phyloP scores from a whole-genome alignment of 1,140 invertebrate species.

The Probaryconus sp. region DNA sequence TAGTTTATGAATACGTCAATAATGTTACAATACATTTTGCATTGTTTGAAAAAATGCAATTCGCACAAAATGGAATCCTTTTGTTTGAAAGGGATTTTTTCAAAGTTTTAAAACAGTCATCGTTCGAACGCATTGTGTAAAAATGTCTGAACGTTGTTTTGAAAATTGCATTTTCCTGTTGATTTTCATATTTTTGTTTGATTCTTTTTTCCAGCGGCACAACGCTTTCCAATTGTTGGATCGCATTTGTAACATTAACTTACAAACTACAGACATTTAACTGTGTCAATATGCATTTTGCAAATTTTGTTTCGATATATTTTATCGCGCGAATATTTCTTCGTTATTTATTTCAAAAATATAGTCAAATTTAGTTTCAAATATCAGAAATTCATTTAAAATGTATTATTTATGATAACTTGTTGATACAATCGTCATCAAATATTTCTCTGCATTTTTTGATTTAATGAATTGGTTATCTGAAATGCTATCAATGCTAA shows the following conservation, averaged over 20 bases:
- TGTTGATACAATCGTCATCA: constrained; percentile 39
- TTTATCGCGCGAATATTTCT: constrained; percentile 39
- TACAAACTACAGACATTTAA: constrained; percentile 45
- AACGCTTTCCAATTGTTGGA: constrained; percentile 35
- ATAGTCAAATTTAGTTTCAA: constrained; percentile 55
- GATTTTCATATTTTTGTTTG: constrained; percentile 35
- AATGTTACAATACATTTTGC: too few relatives aligned
- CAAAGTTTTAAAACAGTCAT: too few relatives aligned
- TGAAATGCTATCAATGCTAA: constrained; percentile 32
- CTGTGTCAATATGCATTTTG: constrained; percentile 52
- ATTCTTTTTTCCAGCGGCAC: constrained; percentile 35
- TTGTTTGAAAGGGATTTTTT: too few relatives aligned
- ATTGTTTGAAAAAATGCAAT: too few relatives aligned
- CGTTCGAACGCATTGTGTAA: constrained; percentile 34
- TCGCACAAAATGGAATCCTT: too few relatives aligned
- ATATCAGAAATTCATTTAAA: constrained; percentile 50
- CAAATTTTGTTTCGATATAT: constrained; percentile 50
- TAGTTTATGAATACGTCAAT: too few relatives aligned
- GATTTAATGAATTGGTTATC: constrained; percentile 22
- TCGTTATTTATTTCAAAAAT: constrained; percentile 52
- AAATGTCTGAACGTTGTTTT: constrained; percentile 19
- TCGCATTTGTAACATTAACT: constrained; percentile 53
- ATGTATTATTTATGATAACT: constrained; percentile 53
- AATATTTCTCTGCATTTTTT: constrained; percentile 38
- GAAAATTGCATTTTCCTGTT: constrained; percentile 1